A percentile compares a stretch with the other conserved stretches of the same genome.
Conservation (phyloP, 2,113 vertebrate species). For the Pitta sordida region DNA sequence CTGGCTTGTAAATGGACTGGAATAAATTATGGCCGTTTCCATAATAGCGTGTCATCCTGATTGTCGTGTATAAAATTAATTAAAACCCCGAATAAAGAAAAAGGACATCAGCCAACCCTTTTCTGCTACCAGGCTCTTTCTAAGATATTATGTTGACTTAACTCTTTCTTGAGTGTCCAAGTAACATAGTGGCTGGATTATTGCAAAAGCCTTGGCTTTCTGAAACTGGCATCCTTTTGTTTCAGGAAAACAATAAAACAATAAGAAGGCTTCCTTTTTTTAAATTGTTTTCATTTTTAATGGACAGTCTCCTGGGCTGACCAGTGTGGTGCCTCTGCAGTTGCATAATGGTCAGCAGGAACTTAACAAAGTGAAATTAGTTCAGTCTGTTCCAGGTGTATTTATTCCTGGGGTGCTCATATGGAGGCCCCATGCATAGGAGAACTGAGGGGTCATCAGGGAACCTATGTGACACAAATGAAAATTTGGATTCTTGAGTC, state of each 20-base stretch:
- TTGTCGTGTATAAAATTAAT: not conserved
- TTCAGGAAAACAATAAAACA: constrained; percentile 3
- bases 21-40: constrained; percentile 28
- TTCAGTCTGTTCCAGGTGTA: not conserved
- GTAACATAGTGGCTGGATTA: not conserved
- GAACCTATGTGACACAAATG: not conserved
- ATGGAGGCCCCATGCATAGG: not conserved
- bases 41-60: not conserved
- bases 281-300: not conserved
- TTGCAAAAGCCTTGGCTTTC: not conserved
- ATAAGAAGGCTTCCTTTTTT: not conserved
- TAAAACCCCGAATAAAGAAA: not conserved
- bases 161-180: constrained; percentile 6
- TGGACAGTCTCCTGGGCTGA: not conserved
- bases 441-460: not conserved
- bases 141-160: not conserved
- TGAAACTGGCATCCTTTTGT: not conserved
- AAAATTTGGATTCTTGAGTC: not conserved
- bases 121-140: not conserved
- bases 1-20: constrained; percentile 1
- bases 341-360: not conserved
- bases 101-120: not conserved
- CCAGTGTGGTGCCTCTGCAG: not conserved
- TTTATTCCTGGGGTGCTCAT: not conserved
- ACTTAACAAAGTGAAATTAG: not conserved